Evolutionary conservation across 1,140 invertebrate genomes (phyloP).

Genomic region (Drosophila watanabei): DNA sequence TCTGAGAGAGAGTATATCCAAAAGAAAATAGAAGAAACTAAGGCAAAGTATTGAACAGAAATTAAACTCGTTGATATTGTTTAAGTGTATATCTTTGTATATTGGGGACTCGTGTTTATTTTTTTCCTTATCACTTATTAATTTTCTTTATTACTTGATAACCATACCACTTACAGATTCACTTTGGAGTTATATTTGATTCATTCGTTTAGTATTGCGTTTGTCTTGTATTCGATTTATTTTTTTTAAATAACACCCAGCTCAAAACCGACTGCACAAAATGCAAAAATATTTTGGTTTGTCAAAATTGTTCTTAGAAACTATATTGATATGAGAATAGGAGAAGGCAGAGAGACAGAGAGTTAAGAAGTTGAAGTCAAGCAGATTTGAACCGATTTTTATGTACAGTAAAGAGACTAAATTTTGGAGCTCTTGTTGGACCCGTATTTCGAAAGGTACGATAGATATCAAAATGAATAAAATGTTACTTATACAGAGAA

Average conservation of each 20-base stretch:
- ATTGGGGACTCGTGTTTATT: slow-evolving; percentile 24
- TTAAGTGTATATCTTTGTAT: slow-evolving; percentile 58
- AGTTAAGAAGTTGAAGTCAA: slow-evolving; percentile 38
- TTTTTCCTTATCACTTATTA: slow-evolving; percentile 5
- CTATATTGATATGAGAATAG: slow-evolving; percentile 44
- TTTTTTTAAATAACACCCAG: slow-evolving; percentile 61
- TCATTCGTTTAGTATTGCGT: slow-evolving; percentile 18
- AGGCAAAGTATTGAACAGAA: slow-evolving; percentile 53
- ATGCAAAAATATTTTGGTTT: slow-evolving; percentile 65
- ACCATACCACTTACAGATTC: slow-evolving; percentile 60
- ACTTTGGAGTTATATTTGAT: slow-evolving; percentile 11
- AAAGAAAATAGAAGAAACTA: slow-evolving; percentile 60
- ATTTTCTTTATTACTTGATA: slow-evolving; percentile 17
- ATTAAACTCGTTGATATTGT: slow-evolving; percentile 64
- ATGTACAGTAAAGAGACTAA: slow-evolving; percentile 43
- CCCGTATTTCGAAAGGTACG: too few species aligned
- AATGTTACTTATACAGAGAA: slow-evolving; percentile 43
- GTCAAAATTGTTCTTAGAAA: slow-evolving; percentile 43
- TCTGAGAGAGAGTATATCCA: slow-evolving; percentile 42
- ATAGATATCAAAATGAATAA: slow-evolving; percentile 35
- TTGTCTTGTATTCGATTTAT: slow-evolving; percentile 22
- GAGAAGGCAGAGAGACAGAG: slow-evolving; percentile 54
- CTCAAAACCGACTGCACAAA: slow-evolving; percentile 77
- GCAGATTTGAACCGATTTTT: slow-evolving; percentile 46
- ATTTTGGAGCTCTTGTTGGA: slow-evolving; percentile 25